A percentile compares a stretch with the other conserved stretches of the same genome.
phyloP scores from a whole-genome alignment of 2,113 vertebrate species.

The Caretta caretta region DNA sequence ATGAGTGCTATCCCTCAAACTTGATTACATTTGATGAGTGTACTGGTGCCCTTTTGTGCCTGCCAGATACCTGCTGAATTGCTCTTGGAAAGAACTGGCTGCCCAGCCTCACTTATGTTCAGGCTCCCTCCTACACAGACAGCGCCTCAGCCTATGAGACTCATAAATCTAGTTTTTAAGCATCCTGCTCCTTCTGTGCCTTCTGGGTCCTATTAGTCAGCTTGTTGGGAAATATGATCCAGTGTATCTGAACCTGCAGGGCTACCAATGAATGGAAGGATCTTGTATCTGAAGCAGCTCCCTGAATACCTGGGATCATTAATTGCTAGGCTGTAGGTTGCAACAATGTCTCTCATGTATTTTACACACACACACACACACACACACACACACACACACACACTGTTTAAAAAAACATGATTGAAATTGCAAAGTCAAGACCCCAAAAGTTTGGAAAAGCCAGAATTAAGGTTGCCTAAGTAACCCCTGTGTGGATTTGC shows the following conservation, averaged over 20 bases:
- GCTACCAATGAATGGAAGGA: not conserved
- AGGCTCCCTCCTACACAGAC: not conserved
- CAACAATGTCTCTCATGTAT: no score
- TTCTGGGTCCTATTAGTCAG: not conserved
- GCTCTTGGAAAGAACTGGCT: not conserved
- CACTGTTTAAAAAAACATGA: not conserved
- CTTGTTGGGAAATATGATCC: not conserved
- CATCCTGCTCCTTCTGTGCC: not conserved
- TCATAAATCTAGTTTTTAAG: not conserved
- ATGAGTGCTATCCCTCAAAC: not conserved
- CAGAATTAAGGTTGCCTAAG: not conserved
- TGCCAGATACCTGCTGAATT: not conserved
- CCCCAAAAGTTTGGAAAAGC: not conserved
- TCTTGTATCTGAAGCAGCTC: not conserved
- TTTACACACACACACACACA: no score
- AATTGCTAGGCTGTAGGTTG: accelerated
- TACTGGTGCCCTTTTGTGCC: not conserved
- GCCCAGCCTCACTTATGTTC: not conserved
- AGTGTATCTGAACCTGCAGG: not conserved
- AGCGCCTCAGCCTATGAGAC: not conserved
- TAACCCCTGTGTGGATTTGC: not conserved
- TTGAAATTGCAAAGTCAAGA: not conserved
- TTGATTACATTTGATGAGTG: not conserved
- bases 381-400: no score
- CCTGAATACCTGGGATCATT: accelerated